Base-by-base conservation (phyloP, 1,140 invertebrate species). In the Brachionus asplanchnoidis region DNA sequence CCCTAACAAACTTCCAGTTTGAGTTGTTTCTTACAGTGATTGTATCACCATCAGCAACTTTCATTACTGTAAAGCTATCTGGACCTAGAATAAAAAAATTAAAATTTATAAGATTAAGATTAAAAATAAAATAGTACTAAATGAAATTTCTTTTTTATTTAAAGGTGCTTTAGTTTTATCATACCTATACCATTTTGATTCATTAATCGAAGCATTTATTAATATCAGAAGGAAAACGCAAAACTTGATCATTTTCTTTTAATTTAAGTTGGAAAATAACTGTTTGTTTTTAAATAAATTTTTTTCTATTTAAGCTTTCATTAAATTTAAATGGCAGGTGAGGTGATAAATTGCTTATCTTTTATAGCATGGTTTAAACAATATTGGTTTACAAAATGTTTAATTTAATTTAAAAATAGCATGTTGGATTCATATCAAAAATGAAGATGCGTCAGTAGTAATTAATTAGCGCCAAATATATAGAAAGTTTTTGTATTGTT, bases 11-110 rank as follows among this genome's bases (percentile, higher is more conserved):
- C 7, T 60, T 14, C 20, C 14, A n/a, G 26, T 82, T 56, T 8
- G 79, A 28, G 26, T 82, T 60, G 26, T 82, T 82, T 20, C 32
- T 50, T 1, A 82, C 60, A 17, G 79, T 82, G 26, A 82, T 82
- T 20, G 79, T 82, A 44, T 82, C 79, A 0, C 79, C 79, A 60
- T 82, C 79, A 60, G 53, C 26, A 44, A 82, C 79, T 68, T 82
- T 82, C 9, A 65, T 60, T 14, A 82, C 79, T 8, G 79, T 82
- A 68, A 40, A 82, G 7, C 23, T 60, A 46, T 82, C 23, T 17
- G 28, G 28, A 40, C 68, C 68, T 73, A 65, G 11, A 65, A 12
- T 36, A 7, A 36, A 23, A 26, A 65, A 65, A 17, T 65, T 26
- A 65, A 65, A 68, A 3, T 1, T 36, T 14, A 12, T 65, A 23